Base-by-base conservation (phyloP, 2,888 invertebrate species). In the Deilephila porcellus region DNA sequence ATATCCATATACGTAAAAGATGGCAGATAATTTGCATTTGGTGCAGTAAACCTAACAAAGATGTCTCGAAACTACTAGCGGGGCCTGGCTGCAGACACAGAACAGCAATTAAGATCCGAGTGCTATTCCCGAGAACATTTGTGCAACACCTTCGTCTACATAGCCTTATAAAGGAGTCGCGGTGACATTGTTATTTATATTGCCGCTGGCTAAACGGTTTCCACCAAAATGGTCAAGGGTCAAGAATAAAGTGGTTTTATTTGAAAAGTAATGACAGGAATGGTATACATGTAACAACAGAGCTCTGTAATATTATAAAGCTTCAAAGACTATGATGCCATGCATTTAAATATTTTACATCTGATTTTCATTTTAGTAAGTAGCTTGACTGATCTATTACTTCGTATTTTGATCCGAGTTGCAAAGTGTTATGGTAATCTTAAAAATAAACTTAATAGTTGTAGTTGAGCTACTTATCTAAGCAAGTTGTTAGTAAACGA, bases 51-150 rank as follows among this genome's bases (percentile, higher is more conserved):
- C 67, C 52, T 52, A 67, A 67, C 25, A 45, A 14, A 29, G 17
- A 67, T 52, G 25, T 45, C 63, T 37, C 34, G 25, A 25, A 70
- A 67, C 4, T 70, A 25, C 56, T 32, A 70, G 56, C 29, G 29
- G 32, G 85, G 86, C 11, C 60, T 45, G 75, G 79, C 76, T 88
- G 86, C 86, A 85, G 84, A 78, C 79, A 88, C 88, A 91, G 90
- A 91, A 91, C 90, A 87, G 85, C 84, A 91, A 85, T 91, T 90
- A 89, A 83, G 79, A 73, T 72, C 74, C 63, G 77, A 80, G 78
- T 81, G 75, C 71, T 52, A 76, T 72, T 78, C 76, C n/a, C 19
- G 19, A 56, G 72, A 77, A 79, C 75, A 82, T 80, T 77, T 78
- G 76, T 79, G 82, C 85, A 79, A 83, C 83, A 85, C 79, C 82